Conservation (phyloP, 2,113 vertebrate genomes). For the Puntigrus tetrazona region DNA sequence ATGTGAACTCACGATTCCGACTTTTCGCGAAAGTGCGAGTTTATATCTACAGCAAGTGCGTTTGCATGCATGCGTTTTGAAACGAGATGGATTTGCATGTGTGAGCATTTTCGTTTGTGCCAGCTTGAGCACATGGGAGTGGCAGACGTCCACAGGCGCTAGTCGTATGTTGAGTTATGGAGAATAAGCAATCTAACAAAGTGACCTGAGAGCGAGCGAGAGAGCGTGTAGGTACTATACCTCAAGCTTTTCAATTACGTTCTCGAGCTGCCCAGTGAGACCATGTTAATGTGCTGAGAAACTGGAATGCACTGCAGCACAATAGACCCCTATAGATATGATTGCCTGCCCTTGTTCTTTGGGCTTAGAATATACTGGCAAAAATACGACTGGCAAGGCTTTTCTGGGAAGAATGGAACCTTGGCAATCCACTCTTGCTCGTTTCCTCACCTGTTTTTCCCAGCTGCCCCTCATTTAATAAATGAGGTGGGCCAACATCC, state of each 20-base stretch:
- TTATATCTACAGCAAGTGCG: not conserved
- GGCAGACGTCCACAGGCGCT: not conserved
- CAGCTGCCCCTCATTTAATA: conserved; percentile 40
- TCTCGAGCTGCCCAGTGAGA: not conserved
- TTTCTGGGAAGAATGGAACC: not conserved
- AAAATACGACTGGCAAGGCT: not conserved
- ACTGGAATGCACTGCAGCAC: not conserved
- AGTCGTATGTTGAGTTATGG: conserved; percentile 41
- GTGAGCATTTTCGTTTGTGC: conserved; percentile 20
- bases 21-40: not conserved
- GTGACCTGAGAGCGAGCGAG: conserved; percentile 14
- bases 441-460: conserved; percentile 10
- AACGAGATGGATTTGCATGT: conserved; percentile 4
- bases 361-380: not conserved
- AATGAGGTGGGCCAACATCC: conserved; percentile 6
- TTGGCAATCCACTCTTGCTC: conserved; percentile 7
- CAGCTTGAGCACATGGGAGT: not conserved
- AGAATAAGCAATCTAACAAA: conserved; percentile 47
- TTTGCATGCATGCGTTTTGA: conserved; percentile 16
- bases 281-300: not conserved
- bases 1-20: not conserved
- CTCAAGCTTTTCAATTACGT: conserved; percentile 36
- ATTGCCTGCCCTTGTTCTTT: not conserved
- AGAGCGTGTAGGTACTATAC: not conserved
- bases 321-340: conserved; percentile 9